A percentile compares a stretch with the other conserved stretches of the same genome.
Evolutionary conservation across 2,113 vertebrate genomes (phyloP).

Genomic region (Dromiciops gliroides): DNA sequence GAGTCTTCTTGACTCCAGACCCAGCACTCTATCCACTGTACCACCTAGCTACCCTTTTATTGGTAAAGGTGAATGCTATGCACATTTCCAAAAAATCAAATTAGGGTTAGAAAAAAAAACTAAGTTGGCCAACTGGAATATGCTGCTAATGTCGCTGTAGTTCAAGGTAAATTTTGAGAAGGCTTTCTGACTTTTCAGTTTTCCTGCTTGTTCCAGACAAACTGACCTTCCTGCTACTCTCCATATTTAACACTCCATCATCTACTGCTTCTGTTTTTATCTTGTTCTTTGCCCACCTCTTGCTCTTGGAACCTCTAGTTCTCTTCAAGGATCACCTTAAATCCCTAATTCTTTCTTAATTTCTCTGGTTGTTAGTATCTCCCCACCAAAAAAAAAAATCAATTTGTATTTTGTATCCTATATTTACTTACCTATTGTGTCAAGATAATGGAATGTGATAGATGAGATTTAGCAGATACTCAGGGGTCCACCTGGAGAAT

Average conservation of each 20-base stretch:
- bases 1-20: no score
- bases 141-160: neutral
- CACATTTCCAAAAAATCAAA: constrained; percentile 27
- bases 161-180: constrained; percentile 23
- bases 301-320: neutral
- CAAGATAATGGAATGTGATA: no score
- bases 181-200: neutral
- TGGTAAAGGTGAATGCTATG: constrained; percentile 32
- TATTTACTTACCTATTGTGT: no score
- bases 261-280: neutral
- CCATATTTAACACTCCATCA: neutral
- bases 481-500: no score
- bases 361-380: neutral
- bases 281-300: neutral
- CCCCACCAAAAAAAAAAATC: neutral
- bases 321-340: neutral
- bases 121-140: constrained; percentile 7
- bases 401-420: neutral
- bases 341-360: neutral
- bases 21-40: no score
- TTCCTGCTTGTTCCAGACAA: neutral
- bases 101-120: neutral
- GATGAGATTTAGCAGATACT: no score
- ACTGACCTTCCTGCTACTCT: neutral
- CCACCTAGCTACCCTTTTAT: constrained; percentile 6